Percentiles rank a stretch among this genome's conserved stretches.
Conservation (phyloP, 2,113 vertebrate genomes). For the Bufo gargarizans region DNA sequence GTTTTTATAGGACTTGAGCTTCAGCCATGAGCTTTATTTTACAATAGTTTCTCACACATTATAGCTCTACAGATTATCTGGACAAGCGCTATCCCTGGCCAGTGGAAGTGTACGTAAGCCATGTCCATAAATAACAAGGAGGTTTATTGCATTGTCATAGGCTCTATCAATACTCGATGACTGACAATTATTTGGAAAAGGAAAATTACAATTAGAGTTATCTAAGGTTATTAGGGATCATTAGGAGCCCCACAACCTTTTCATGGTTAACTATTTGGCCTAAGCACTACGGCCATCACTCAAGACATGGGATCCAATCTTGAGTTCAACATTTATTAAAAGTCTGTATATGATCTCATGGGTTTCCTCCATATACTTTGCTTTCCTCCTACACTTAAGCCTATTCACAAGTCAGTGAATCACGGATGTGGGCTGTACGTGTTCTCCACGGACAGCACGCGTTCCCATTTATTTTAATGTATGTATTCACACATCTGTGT, state of each 20-base stretch:
- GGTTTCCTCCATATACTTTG: too few relatives aligned
- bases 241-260: not conserved
- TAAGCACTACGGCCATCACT: too few relatives aligned
- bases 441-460: too few relatives aligned
- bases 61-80: constrained; percentile 5
- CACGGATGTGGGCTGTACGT: too few relatives aligned
- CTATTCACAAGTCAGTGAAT: too few relatives aligned
- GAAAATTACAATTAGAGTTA: constrained; percentile 1
- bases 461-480: too few relatives aligned
- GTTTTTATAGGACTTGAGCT: constrained; percentile 36
- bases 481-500: too few relatives aligned
- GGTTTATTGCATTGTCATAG: not conserved
- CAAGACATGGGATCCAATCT: too few relatives aligned
- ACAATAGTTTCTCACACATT: constrained; percentile 35
- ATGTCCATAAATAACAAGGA: not conserved
- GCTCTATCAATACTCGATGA: not conserved
- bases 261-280: too few relatives aligned
- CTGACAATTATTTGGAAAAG: constrained; percentile 5
- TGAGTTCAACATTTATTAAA: too few relatives aligned
- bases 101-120: not conserved
- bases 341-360: too few relatives aligned
- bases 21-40: constrained; percentile 32
- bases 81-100: constrained; percentile 13
- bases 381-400: too few relatives aligned
- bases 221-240: not conserved